A percentile compares a stretch with the other conserved stretches of the same genome.
Evolutionary conservation across 1,140 invertebrate genomes (phyloP).

Genomic region (Drosophila saltans): DNA sequence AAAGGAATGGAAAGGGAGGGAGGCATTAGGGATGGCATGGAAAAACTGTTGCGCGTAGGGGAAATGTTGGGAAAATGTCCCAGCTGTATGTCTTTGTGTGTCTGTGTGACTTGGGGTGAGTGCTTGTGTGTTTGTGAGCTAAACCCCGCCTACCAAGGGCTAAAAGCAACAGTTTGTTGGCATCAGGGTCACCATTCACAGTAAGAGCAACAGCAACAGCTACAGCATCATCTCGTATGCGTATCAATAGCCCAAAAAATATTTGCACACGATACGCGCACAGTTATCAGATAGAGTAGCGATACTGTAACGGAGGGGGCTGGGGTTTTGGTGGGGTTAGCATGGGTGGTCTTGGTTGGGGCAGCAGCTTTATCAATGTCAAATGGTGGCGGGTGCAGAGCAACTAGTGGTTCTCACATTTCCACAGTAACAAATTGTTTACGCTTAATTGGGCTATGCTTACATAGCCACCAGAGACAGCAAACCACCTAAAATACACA

Average conservation of each 20-base stretch:
- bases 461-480: constrained; percentile 55
- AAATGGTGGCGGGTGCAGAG: constrained; percentile 35
- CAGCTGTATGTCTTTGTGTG: constrained; percentile 24
- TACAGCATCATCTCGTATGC: constrained; percentile 13
- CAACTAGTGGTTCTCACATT: constrained; percentile 77
- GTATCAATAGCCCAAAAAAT: constrained; percentile 78
- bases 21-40: constrained; percentile 7
- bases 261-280: constrained; percentile 54
- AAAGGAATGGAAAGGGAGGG: not conserved
- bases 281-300: not conserved
- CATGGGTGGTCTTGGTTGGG: not conserved
- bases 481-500: constrained; percentile 46
- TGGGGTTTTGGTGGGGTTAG: not conserved
- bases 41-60: constrained; percentile 59
- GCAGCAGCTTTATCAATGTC: constrained; percentile 71
- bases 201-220: constrained; percentile 2
- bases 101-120: not conserved
- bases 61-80: constrained; percentile 53
- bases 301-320: not conserved
- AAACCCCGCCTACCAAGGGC: constrained; percentile 28
- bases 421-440: constrained; percentile 73
- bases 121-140: constrained; percentile 3
- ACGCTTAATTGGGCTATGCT: constrained; percentile 79
- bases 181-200: constrained; percentile 64
- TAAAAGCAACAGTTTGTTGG: constrained; percentile 75